A percentile compares a stretch with the other conserved stretches of the same genome.
Evolutionary conservation across 1,140 invertebrate species (phyloP).

Genomic region (Bombus impatiens): DNA sequence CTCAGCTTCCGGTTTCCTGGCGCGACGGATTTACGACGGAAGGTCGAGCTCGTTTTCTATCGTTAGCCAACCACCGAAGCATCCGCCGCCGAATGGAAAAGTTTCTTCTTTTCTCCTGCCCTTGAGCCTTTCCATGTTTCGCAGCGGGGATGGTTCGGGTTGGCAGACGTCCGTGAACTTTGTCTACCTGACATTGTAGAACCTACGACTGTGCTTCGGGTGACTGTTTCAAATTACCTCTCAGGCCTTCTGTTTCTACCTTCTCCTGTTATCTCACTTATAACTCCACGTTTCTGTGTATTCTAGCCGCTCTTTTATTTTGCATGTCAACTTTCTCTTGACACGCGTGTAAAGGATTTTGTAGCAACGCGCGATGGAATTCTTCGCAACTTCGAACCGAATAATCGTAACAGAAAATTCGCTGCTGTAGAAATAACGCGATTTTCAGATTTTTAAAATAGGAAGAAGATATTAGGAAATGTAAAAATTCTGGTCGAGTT

Average conservation of each 20-base stretch:
- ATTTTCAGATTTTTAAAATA: neutral
- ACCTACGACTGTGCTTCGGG: neutral
- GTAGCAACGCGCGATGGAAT: neutral
- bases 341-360: neutral
- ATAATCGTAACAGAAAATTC: neutral
- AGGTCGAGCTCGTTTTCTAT: slow-evolving; percentile 59
- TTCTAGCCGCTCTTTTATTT: neutral
- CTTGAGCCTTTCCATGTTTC: neutral
- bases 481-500: too few species aligned
- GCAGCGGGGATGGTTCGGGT: neutral
- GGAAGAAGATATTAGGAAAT: too few species aligned
- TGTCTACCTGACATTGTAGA: slow-evolving; percentile 10
- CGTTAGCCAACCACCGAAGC: slow-evolving; percentile 54
- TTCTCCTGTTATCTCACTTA: neutral
- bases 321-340: neutral
- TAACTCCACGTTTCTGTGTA: neutral
- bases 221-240: neutral
- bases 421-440: neutral
- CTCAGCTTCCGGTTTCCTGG: slow-evolving; percentile 40
- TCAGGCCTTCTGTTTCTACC: neutral
- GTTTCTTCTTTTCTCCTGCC: slow-evolving; percentile 39
- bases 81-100: slow-evolving; percentile 62
- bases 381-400: neutral
- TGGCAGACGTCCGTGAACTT: slow-evolving; percentile 39
- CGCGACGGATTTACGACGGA: slow-evolving; percentile 66